These are phyloP conservation scores for Harpagus bidentatus DNA, from an alignment of 2,113 vertebrate genomes.

Conservation along the genomic window DNA sequence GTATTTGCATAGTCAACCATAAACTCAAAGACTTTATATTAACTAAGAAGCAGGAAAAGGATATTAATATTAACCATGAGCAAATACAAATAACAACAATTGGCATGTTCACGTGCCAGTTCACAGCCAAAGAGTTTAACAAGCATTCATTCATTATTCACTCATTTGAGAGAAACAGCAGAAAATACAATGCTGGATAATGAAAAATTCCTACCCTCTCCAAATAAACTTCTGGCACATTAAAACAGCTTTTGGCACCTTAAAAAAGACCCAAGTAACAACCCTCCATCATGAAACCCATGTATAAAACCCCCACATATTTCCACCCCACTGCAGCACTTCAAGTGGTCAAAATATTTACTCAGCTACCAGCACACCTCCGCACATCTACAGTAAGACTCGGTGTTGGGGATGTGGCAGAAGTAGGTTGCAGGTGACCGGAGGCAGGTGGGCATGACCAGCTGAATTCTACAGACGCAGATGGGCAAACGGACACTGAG, in stretches of 20 bases:
- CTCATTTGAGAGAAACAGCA: neutral
- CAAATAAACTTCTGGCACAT: neutral
- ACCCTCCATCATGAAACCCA: rapidly evolving
- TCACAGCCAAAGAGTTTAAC: neutral
- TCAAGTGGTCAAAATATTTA: neutral
- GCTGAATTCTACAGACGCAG: neutral
- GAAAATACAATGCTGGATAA: neutral
- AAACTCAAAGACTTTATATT: neutral
- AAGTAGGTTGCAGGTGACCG: neutral
- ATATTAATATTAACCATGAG: neutral
- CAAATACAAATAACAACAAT: neutral
- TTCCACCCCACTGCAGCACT: neutral
- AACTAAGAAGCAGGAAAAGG: neutral
- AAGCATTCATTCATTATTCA: neutral
- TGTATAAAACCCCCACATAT: neutral
- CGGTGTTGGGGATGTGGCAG: neutral
- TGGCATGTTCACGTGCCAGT: neutral
- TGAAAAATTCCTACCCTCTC: neutral
- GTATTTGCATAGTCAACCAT: neutral
- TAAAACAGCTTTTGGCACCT: neutral
- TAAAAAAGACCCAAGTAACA: neutral
- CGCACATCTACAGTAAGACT: neutral
- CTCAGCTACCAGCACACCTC: neutral
- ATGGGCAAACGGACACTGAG: neutral
- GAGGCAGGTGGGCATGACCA: neutral